Percentiles rank a stretch among this genome's conserved stretches.
Evolutionary conservation across 2,113 vertebrate genomes (phyloP).

Genomic region (Hyla sarda): DNA sequence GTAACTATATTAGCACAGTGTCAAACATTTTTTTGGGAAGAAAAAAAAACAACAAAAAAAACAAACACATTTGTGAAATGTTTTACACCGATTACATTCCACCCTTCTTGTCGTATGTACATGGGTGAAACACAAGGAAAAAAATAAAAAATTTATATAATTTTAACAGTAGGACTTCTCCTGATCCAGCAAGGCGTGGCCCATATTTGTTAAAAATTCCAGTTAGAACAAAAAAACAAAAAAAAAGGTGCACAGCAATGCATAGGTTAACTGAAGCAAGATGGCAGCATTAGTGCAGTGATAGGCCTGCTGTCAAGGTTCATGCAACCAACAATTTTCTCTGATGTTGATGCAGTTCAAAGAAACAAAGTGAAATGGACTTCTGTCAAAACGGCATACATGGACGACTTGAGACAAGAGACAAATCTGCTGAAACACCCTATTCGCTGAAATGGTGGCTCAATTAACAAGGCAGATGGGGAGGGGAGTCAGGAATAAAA

Average conservation of each 20-base stretch:
- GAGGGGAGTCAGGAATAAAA: conserved; percentile 17
- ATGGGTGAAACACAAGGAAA: conserved; percentile 66
- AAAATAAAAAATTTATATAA: conserved; percentile 67
- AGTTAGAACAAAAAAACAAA: conserved; percentile 72
- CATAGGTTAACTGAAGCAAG: conserved; percentile 84
- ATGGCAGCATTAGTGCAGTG: conserved; percentile 82
- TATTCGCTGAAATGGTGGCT: conserved; percentile 66
- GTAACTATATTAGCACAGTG: conserved; percentile 89
- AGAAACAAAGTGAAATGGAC: conserved; percentile 52
- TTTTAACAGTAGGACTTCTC: conserved; percentile 76
- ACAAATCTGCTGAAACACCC: conserved; percentile 35
- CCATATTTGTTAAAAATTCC: conserved; percentile 81
- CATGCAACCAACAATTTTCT: conserved; percentile 79
- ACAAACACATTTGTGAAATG: conserved; percentile 76
- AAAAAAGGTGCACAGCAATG: conserved; percentile 76
- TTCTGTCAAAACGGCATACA: not conserved
- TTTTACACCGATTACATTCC: conserved; percentile 78
- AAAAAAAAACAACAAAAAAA: conserved; percentile 61
- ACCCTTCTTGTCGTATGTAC: conserved; percentile 83
- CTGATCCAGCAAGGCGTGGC: conserved; percentile 79
- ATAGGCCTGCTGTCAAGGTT: conserved; percentile 77
- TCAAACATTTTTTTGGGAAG: conserved; percentile 79
- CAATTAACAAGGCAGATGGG: conserved; percentile 59
- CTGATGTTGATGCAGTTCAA: conserved; percentile 75
- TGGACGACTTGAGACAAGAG: not conserved